Evolutionary conservation across 2,113 vertebrate genomes (phyloP), one percentile per base, ranked within the genome.

Genomic region (Tringa solitaria): DNA sequence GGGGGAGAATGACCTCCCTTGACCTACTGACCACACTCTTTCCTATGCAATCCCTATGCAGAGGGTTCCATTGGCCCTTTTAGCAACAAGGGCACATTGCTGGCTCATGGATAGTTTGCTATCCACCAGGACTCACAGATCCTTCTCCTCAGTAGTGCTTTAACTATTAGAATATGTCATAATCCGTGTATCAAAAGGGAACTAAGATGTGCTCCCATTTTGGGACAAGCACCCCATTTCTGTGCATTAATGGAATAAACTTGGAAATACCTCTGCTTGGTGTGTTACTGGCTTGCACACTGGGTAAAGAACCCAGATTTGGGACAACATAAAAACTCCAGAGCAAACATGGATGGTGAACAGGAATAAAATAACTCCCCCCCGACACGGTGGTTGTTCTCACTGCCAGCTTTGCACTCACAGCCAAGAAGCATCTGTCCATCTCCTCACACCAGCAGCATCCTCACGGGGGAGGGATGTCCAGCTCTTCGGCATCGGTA

Each of bases 331-430:
- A 59, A 19, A 57, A 37, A 10, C 16, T 68, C 39, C 32, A 43
- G 16, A 81, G 54, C 16, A 64, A 63, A 69, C 1, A 4, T 23
- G 32, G 27, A 33, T 53, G 56, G 41, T 6, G 39, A 48, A 39
- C 14, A 15, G 54, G 41, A 50, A 67, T 9, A n/a, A 26, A 73
- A 23, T 19, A 28, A 15, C 24, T 3, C 2, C 8, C 16, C 16
- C 26, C 8, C 2, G 24, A 14, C 1, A 1, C 7, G 37, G 22
- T 48, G 30, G 27, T 37, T 0, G 4, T 14, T 68, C 21, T n/a
- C 26, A 5, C 60, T 35, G 14, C 12, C 46, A 41, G 30, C 68
- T 68, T 22, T 64, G 14, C 48, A 65, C 72, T 56, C 8, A 8
- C 37, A 60, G 17, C 18, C 59, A 22, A 45, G 19, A 77, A 75